Evolutionary conservation across 2,888 invertebrate genomes (phyloP).

Genomic region (Sipunculus nudus): DNA sequence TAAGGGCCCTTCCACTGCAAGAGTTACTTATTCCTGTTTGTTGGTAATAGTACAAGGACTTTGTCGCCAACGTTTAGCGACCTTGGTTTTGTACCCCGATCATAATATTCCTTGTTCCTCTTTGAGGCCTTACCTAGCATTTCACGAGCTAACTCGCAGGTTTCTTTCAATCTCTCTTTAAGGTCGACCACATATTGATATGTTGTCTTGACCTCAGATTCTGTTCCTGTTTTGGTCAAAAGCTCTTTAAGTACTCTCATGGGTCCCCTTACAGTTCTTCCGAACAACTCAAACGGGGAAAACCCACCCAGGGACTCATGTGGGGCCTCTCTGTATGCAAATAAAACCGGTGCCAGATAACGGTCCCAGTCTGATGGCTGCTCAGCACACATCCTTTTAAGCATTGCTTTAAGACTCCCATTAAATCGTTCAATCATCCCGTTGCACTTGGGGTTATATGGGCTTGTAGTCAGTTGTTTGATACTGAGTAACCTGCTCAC

Average conservation of each 20-base stretch:
- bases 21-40: not conserved
- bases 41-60: not conserved
- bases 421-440: slow-evolving; percentile 35
- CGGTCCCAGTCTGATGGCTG: slow-evolving; percentile 38
- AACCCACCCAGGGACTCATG: slow-evolving; percentile 32
- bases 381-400: slow-evolving; percentile 20
- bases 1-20: slow-evolving; percentile 6
- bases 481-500: slow-evolving; percentile 27
- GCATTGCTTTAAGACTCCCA: slow-evolving; percentile 30
- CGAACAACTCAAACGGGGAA: slow-evolving; percentile 37
- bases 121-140: not conserved
- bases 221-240: slow-evolving; percentile 13
- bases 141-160: not conserved
- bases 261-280: slow-evolving; percentile 37
- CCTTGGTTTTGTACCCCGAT: not conserved
- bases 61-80: not conserved
- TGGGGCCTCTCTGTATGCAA: slow-evolving; percentile 38
- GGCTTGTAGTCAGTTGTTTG: slow-evolving; percentile 22
- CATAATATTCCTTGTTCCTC: not conserved
- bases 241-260: slow-evolving; percentile 32
- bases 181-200: no score
- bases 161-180: no score
- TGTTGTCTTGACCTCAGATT: not conserved
- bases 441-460: slow-evolving; percentile 32
- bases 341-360: slow-evolving; percentile 30